Conservation (phyloP, 2,113 vertebrate species). For the Bujurquina vittata region DNA sequence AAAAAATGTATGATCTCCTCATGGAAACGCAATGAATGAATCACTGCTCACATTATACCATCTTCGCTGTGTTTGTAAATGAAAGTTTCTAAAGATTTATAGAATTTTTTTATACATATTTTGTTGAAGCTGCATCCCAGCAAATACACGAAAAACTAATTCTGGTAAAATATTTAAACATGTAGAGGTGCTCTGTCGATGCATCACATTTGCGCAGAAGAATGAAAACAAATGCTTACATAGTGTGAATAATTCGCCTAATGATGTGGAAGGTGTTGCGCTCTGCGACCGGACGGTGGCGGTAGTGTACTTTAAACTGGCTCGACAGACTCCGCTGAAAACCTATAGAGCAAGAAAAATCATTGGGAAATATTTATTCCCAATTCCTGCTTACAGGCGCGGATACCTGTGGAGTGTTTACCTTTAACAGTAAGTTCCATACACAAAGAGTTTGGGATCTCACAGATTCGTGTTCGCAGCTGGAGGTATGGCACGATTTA, state of each 20-base stretch:
- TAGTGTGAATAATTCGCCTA: neutral
- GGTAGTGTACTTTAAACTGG: neutral
- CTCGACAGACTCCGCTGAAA: neutral
- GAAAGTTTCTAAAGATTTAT: too few relatives aligned
- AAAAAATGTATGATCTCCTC: too few relatives aligned
- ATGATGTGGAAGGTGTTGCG: neutral
- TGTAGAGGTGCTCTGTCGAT: neutral
- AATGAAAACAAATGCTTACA: neutral
- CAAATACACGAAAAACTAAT: too few relatives aligned
- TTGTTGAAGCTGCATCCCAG: too few relatives aligned
- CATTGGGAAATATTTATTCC: fast-evolving
- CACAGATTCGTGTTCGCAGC: neutral
- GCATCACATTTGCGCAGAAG: neutral
- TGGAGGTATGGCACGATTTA: fast-evolving
- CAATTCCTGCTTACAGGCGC: neutral
- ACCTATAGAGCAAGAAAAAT: neutral
- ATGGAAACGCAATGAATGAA: too few relatives aligned
- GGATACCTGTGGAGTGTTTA: fast-evolving
- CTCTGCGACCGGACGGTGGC: constrained; percentile 9
- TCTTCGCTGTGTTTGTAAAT: too few relatives aligned
- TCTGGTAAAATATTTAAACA: neutral
- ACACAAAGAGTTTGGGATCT: fast-evolving
- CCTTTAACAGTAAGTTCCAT: neutral
- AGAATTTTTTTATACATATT: too few relatives aligned
- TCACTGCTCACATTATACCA: too few relatives aligned